Percentiles rank a stretch among this genome's conserved stretches.
These are phyloP conservation scores for Phyllotis vaccarum DNA, from an alignment of 2,797 vertebrate species.

Conservation along the genomic window DNA sequence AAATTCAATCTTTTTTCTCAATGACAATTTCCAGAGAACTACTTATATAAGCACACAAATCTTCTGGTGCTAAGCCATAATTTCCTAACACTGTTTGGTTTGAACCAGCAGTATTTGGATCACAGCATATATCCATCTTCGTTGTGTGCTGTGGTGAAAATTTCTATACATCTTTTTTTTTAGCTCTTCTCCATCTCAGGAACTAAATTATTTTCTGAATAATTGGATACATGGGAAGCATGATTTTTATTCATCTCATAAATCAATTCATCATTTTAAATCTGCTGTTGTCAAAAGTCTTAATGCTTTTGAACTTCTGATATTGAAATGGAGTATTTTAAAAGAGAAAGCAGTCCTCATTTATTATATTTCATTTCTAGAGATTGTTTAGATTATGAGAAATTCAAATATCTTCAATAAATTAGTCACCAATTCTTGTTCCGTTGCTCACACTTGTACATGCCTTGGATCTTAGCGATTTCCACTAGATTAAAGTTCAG, in stretches of 20 bases:
- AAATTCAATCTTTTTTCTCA: not conserved
- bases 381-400: constrained; percentile 57
- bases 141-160: not conserved
- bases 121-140: not conserved
- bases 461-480: constrained; percentile 20
- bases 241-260: constrained; percentile 40
- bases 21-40: not conserved
- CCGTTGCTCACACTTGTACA: not conserved
- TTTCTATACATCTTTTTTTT: constrained; percentile 1
- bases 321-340: constrained; percentile 35
- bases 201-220: not conserved
- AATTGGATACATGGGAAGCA: not conserved
- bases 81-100: constrained; percentile 37
- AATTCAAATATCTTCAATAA: constrained; percentile 62
- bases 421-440: constrained; percentile 11
- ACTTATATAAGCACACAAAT: not conserved
- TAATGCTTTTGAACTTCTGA: constrained; percentile 35
- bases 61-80: constrained; percentile 12
- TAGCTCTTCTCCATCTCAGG: constrained; percentile 8
- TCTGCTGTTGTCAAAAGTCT: constrained; percentile 38
- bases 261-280: constrained; percentile 34
- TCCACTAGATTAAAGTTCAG: constrained; percentile 31
- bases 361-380: constrained; percentile 53
- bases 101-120: not conserved
- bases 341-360: not conserved